Conservation (phyloP, 2,113 vertebrate species). For the Anolis sagrei region DNA sequence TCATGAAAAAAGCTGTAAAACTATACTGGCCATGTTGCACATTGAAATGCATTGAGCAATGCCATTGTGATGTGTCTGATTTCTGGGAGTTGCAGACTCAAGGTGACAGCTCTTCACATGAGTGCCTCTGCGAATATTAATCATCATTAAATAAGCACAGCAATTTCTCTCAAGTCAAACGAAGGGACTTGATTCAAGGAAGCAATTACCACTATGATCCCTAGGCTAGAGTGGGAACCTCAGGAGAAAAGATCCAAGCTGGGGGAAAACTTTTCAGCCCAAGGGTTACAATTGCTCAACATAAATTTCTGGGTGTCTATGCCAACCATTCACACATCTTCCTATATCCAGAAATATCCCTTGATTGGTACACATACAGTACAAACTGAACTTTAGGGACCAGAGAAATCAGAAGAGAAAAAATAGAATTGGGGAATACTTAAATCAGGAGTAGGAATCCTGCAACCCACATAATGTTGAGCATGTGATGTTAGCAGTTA, state of each 20-base stretch:
- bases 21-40: not conserved
- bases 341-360: not conserved
- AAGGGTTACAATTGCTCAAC: not conserved
- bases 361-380: not conserved
- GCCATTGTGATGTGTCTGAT: not conserved
- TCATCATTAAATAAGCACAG: not conserved
- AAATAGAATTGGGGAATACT: not conserved
- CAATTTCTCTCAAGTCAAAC: not conserved
- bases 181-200: not conserved
- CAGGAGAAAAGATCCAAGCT: not conserved
- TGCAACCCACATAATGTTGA: too few species aligned
- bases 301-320: not conserved
- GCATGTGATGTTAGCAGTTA: too few species aligned
- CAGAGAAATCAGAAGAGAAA: not conserved
- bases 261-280: not conserved
- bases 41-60: not conserved
- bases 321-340: not conserved
- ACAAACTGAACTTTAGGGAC: not conserved
- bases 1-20: not conserved
- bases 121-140: not conserved
- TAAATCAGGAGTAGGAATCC: too few species aligned
- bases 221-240: not conserved
- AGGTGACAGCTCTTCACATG: constrained; percentile 1
- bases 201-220: not conserved
- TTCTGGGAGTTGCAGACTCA: not conserved